Percentiles rank a stretch among this genome's conserved stretches.
These are phyloP conservation scores for Felis catus DNA, from an alignment of 2,113 vertebrate genomes.

Conservation along the genomic window F.catus_Fca126_mat1.0 CM031412.1:238316001-238316500, in stretches of 20 bases:
- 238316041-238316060: background rate
- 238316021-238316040: background rate
- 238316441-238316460: rapidly evolving
- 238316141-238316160: background rate
- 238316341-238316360: background rate
- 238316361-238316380: no score
- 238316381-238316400: background rate
- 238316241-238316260: background rate
- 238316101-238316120: background rate
- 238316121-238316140: rapidly evolving
- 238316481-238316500: rapidly evolving
- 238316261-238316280: background rate
- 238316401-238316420: rapidly evolving
- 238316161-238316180: no score
- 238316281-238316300: background rate
- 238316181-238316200: background rate
- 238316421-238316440: background rate
- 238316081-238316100: background rate
- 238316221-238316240: background rate
- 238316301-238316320: no score
- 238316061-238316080: no score
- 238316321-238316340: background rate
- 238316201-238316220: no score
- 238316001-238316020: background rate
- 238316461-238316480: rapidly evolving